These are phyloP conservation scores for Rapana venosa DNA, from an alignment of 2,888 invertebrate genomes.

Conservation along the genomic window DNA sequence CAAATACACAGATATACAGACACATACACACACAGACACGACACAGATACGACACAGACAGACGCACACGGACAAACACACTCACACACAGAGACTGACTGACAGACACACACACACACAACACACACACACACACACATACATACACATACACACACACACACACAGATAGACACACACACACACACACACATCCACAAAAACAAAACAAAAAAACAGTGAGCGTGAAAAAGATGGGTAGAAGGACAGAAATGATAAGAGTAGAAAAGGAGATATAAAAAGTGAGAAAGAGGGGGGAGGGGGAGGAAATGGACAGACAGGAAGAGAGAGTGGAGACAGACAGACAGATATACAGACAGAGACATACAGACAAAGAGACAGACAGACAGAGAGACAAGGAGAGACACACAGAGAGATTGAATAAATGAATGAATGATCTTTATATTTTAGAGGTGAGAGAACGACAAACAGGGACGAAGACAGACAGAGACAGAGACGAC, in stretches of 20 bases:
- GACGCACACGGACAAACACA: background rate
- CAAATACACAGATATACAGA: background rate
- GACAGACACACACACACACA: background rate
- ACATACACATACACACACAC: constrained; percentile 20
- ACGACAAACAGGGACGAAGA: too few species aligned
- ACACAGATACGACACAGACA: background rate
- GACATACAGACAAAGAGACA: background rate
- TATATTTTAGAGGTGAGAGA: too few species aligned
- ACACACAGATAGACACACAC: constrained; percentile 8
- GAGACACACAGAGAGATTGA: too few species aligned
- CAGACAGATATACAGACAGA: background rate
- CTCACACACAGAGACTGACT: background rate
- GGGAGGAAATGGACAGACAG: background rate
- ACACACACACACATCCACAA: background rate
- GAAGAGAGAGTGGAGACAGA: background rate
- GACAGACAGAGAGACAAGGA: too few species aligned
- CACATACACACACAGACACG: background rate
- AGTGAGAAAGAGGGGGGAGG: too few species aligned
- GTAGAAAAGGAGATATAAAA: too few species aligned
- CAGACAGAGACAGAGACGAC: too few species aligned
- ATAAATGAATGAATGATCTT: too few species aligned
- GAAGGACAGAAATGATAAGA: too few species aligned
- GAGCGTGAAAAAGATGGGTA: background rate
- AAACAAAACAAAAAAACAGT: background rate
- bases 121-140: constrained; percentile 1